Evolutionary conservation across 2,113 vertebrate species (phyloP).

Genomic region (Bujurquina vittata): DNA sequence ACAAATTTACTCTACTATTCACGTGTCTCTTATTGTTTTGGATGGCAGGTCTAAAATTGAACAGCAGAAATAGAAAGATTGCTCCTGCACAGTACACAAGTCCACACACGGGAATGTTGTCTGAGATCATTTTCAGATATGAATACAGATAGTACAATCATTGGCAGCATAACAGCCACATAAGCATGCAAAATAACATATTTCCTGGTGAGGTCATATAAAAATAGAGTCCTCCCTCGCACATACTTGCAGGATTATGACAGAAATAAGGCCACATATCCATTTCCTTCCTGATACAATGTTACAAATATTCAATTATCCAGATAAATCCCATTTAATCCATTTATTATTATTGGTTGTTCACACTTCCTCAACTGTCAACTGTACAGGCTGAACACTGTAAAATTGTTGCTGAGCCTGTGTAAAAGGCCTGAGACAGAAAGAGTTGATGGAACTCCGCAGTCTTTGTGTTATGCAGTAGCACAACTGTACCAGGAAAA

Average conservation of each 20-base stretch:
- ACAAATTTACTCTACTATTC: conserved; percentile 44
- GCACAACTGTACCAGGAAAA: not conserved
- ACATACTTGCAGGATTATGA: conserved; percentile 53
- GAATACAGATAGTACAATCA: conserved; percentile 47
- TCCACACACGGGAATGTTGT: conserved; percentile 48
- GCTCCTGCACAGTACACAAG: conserved; percentile 34
- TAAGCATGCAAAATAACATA: conserved; percentile 59
- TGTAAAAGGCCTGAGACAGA: not conserved
- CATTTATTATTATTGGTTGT: not conserved
- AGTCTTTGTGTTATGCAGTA: not conserved
- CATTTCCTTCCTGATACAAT: conserved; percentile 47
- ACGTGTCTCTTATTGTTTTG: conserved; percentile 18
- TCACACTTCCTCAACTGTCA: not conserved
- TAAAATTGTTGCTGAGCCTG: not conserved
- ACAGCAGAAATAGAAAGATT: conserved; percentile 32
- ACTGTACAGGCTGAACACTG: not conserved
- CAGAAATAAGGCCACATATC: conserved; percentile 72
- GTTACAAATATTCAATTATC: conserved; percentile 16
- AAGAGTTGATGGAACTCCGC: not conserved
- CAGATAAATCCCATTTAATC: not conserved
- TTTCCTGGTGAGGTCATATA: conserved; percentile 50
- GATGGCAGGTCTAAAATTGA: conserved; percentile 42
- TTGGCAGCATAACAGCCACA: conserved; percentile 43
- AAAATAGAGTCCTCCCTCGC: conserved; percentile 64
- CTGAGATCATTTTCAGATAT: conserved; percentile 37